Evolutionary conservation across 2,888 invertebrate species (phyloP), one percentile per base, ranked within the genome.

Genomic region (Lymantria dispar): DNA sequence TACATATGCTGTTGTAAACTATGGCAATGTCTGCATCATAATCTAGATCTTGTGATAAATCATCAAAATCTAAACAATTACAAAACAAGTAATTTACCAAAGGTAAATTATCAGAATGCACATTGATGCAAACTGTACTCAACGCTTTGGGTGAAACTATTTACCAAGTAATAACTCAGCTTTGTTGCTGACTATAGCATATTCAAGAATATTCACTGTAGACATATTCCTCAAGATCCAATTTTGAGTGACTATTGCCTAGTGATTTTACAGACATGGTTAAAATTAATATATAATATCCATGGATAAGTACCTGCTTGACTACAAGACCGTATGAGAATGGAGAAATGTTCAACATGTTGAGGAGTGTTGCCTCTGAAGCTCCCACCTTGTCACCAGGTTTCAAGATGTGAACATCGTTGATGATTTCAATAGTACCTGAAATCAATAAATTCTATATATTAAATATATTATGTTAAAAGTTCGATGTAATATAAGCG

Each of bases 301-400:
- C 8, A 33, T 40, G 22, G 33, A 29, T 48, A 68, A 76, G 65
- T 64, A 92, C 92, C 94, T 96, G 96, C 86, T 97, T 96, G 60
- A 99, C 98, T 41, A 96, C 92, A 73, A 99, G 94, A 92, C 99
- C 99, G 79, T 99, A 99, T 47, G 98, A 98, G 93, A 99, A 99
- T 46, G 99, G 99, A 83, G 98, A 99, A 89, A 99, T 99, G 94
- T 98, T 98, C 93, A 99, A 94, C 99, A 99, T 99, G 94, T 99
- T 99, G 69, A 99, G 93, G 53, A 99, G 95, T 11, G 99, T 98
- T 39, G 99, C 98, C 93, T 99, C 99, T 41, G 98, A 98, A 80
- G 99, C 98, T 75, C 99, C 99, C 56, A 99, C 99, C 91, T 97
- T 98, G 86, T 99, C 99, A 43, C 98, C 99, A 22, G 96, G 97